Percentiles rank a stretch among this genome's conserved stretches.
Evolutionary conservation across 2,797 vertebrate species (phyloP).

Genomic region (Rousettus madagascariensis): DNA sequence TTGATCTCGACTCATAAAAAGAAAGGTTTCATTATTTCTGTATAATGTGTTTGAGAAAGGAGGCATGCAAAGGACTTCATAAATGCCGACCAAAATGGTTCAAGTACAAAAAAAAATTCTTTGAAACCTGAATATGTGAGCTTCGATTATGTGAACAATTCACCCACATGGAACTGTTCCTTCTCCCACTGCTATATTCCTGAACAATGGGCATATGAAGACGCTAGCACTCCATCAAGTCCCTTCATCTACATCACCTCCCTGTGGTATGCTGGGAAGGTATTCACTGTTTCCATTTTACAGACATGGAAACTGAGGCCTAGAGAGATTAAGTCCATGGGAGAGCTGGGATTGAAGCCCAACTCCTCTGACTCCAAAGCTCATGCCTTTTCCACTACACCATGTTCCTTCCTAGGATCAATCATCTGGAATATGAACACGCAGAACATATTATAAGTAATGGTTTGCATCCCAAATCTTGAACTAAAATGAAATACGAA

Average conservation of each 20-base stretch:
- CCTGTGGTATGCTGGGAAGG: neutral
- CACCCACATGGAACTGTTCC: neutral
- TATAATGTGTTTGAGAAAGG: neutral
- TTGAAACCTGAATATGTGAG: neutral
- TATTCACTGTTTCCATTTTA: neutral
- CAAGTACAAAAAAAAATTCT: neutral
- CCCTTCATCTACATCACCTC: neutral
- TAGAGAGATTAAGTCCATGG: neutral
- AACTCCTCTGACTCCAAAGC: neutral
- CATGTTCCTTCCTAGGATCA: neutral
- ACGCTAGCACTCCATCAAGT: neutral
- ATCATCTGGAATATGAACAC: neutral
- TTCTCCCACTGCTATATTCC: neutral
- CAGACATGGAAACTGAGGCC: constrained; percentile 21
- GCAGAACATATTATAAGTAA: neutral
- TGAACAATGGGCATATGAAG: neutral
- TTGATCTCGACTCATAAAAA: neutral
- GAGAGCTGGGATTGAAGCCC: neutral
- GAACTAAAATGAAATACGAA: neutral
- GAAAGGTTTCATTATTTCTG: neutral
- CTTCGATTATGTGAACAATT: neutral
- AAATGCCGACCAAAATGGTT: neutral
- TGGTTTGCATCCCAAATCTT: neutral
- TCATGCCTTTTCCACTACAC: neutral
- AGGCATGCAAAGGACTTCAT: neutral